Evolutionary conservation across 2,888 invertebrate genomes (phyloP).

Genomic region (Callimorpha dominula): DNA sequence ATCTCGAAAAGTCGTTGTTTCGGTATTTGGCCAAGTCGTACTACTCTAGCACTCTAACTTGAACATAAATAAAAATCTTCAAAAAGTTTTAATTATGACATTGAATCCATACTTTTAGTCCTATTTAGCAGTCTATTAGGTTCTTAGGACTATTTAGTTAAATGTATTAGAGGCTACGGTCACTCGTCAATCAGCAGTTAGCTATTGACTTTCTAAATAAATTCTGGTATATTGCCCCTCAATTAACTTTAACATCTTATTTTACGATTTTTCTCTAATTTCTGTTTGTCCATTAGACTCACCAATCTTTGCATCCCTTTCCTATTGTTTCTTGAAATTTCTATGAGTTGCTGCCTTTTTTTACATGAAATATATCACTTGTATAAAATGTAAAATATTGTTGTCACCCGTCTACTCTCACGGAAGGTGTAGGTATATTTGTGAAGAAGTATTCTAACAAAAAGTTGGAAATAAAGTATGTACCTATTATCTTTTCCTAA

Average conservation of each 20-base stretch:
- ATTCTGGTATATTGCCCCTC: too few relatives aligned
- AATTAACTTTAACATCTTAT: too few relatives aligned
- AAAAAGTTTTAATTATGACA: not conserved
- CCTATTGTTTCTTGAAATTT: not conserved
- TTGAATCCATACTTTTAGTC: not conserved
- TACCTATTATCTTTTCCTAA: not conserved
- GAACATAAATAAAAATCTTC: too few relatives aligned
- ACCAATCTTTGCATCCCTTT: not conserved
- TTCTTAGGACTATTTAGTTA: too few relatives aligned
- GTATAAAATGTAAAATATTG: constrained; percentile 10
- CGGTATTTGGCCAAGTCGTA: not conserved
- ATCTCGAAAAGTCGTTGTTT: not conserved
- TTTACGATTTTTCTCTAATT: too few relatives aligned
- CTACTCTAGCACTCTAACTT: too few relatives aligned
- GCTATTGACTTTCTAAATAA: too few relatives aligned
- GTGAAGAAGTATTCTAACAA: not conserved
- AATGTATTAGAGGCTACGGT: too few relatives aligned
- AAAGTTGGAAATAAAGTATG: not conserved
- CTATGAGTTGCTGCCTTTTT: not conserved
- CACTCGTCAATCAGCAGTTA: too few relatives aligned
- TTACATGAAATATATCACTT: not conserved
- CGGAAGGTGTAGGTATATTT: constrained; percentile 10
- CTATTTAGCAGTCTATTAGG: not conserved
- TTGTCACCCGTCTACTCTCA: not conserved
- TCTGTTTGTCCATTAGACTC: not conserved